A percentile compares a stretch with the other conserved stretches of the same genome.
phyloP scores from a whole-genome alignment of 1,140 invertebrate species.

The Limonius californicus region DNA sequence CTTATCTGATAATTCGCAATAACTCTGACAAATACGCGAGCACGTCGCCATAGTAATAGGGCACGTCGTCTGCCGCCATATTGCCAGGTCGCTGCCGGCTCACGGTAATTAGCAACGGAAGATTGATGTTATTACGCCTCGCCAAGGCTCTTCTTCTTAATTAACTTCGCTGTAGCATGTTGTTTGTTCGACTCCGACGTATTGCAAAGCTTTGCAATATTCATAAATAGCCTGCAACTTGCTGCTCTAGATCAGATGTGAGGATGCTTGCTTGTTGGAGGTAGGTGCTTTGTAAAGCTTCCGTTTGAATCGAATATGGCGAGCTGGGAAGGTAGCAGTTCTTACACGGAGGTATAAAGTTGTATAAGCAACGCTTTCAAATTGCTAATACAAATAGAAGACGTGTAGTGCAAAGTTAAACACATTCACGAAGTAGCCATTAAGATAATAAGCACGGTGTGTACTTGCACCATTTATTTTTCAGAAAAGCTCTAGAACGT shows the following conservation, averaged over 20 bases:
- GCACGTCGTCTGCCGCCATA: conserved; percentile 22
- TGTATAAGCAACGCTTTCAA: no score
- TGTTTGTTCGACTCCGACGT: conserved; percentile 18
- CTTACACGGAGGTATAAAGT: no score
- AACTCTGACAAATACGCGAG: conserved; percentile 23
- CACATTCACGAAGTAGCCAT: no score
- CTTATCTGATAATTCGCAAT: conserved; percentile 19
- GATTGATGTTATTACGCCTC: conserved; percentile 31
- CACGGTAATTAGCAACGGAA: conserved; percentile 26
- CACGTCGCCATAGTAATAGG: conserved; percentile 23
- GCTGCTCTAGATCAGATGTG: background rate
- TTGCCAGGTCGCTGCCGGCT: conserved; percentile 24
- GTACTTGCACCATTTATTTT: no score
- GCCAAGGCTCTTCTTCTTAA: conserved; percentile 29
- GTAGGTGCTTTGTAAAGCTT: background rate
- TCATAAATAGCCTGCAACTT: conserved; percentile 1
- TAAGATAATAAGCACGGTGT: no score
- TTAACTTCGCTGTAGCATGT: conserved; percentile 26
- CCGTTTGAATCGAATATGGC: background rate
- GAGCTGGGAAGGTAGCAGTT: no score
- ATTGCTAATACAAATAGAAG: no score
- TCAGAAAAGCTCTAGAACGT: no score
- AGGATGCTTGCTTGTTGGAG: background rate
- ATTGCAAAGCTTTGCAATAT: conserved; percentile 6
- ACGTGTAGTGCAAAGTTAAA: no score